phyloP scores from a whole-genome alignment of 2,888 invertebrate genomes.

The Drosophila subquinaria region DNA sequence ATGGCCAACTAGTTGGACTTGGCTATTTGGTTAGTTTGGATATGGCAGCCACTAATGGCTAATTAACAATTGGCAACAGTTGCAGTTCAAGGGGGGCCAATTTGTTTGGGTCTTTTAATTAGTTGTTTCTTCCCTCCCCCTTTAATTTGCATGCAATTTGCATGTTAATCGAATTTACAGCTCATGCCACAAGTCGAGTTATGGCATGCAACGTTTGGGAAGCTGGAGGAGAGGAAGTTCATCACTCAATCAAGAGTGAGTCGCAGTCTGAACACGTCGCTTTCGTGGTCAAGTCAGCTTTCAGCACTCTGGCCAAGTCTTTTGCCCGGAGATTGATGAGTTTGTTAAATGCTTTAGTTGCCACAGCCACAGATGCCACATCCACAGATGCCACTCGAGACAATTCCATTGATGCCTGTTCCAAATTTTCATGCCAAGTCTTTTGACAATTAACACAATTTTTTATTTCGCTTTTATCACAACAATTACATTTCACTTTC shows the following conservation, averaged over 20 bases:
- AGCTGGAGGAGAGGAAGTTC: slow-evolving; percentile 2
- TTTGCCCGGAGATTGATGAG: slow-evolving; percentile 64
- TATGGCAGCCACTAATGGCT: slow-evolving; percentile 21
- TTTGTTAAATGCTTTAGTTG: slow-evolving; percentile 44
- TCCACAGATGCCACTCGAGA: slow-evolving; percentile 13
- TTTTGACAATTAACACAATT: slow-evolving; percentile 73
- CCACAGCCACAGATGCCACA: slow-evolving; percentile 5
- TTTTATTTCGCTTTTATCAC: slow-evolving; percentile 68
- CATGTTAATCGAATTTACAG: slow-evolving; percentile 74
- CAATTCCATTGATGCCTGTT: slow-evolving; percentile 15
- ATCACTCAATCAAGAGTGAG: slow-evolving; percentile 44
- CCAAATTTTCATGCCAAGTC: slow-evolving; percentile 37
- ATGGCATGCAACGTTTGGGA: not conserved
- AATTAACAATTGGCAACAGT: slow-evolving; percentile 41
- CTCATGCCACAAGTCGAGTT: slow-evolving; percentile 2
- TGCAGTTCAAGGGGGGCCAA: slow-evolving; percentile 20
- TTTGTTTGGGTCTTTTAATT: slow-evolving; percentile 49
- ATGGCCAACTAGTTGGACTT: slow-evolving; percentile 32
- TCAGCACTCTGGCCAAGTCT: slow-evolving; percentile 63
- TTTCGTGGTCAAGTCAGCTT: slow-evolving; percentile 45
- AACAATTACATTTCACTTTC: slow-evolving; percentile 53
- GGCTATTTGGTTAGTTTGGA: slow-evolving; percentile 3
- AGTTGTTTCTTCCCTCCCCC: not conserved
- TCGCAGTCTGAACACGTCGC: slow-evolving; percentile 26
- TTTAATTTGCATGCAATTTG: slow-evolving; percentile 60